phyloP scores from a whole-genome alignment of 2,888 invertebrate genomes.

The Athalia rosae region DNA sequence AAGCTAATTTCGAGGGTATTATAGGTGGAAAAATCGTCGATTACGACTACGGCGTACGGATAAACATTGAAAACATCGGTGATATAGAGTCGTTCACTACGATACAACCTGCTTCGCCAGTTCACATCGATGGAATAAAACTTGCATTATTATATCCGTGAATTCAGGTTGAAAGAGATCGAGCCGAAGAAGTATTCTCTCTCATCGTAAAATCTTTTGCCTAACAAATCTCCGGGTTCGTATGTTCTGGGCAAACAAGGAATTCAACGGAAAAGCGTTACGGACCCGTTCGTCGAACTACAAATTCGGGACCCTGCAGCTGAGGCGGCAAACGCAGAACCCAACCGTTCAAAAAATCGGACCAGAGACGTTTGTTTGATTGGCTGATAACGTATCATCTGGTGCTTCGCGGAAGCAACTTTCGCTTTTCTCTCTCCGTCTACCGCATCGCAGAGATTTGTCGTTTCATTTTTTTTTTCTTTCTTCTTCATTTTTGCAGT shows the following conservation, averaged over 20 bases:
- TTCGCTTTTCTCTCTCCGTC: neutral
- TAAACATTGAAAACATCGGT: too few species aligned
- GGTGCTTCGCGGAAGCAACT: conserved; percentile 30
- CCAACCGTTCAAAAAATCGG: conserved; percentile 21
- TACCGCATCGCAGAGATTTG: conserved; percentile 18
- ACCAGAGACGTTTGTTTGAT: conserved; percentile 45
- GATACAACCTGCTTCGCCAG: too few species aligned
- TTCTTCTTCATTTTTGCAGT: neutral
- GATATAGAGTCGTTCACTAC: too few species aligned
- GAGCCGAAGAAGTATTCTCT: neutral
- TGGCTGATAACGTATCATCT: conserved; percentile 48
- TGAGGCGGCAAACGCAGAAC: conserved; percentile 30
- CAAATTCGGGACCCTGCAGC: neutral
- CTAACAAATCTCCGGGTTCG: conserved; percentile 32
- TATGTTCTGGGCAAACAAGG: conserved; percentile 34
- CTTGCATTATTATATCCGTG: neutral
- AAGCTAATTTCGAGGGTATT: too few species aligned
- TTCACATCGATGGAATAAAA: too few species aligned
- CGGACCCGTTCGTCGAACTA: neutral
- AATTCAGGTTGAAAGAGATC: neutral
- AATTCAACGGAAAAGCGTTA: conserved; percentile 3
- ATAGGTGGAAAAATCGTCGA: too few species aligned
- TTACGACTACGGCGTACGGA: too few species aligned
- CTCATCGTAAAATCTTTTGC: neutral
- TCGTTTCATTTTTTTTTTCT: neutral